Evolutionary conservation across 2,888 invertebrate genomes (phyloP).

Genomic region (Hirtodrosophila alboralis): DNA sequence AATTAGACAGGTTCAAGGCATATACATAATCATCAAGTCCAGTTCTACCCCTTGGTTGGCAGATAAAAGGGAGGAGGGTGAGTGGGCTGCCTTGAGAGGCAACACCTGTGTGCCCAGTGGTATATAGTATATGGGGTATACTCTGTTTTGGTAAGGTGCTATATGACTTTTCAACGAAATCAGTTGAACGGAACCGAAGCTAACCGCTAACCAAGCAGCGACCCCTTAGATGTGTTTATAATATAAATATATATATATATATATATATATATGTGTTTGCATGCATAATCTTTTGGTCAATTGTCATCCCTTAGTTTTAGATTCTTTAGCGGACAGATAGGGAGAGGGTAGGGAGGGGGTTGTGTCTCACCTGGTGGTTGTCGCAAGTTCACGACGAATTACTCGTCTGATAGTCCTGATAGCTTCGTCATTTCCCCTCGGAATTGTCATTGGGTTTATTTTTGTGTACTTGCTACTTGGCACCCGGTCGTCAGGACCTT

Average conservation of each 20-base stretch:
- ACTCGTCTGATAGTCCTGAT: conserved; percentile 23
- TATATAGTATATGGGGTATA: no score
- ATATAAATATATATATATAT: no score
- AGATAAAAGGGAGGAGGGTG: background rate
- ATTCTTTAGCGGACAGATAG: no score
- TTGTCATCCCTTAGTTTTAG: conserved; percentile 68
- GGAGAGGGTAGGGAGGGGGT: conserved; percentile 39
- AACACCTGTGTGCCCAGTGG: conserved; percentile 67
- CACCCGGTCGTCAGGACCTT: conserved; percentile 45
- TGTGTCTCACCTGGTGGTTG: conserved; percentile 67
- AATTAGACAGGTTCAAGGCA: conserved; percentile 52
- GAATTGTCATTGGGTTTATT: conserved; percentile 64
- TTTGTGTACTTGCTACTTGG: conserved; percentile 63
- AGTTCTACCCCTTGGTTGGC: conserved; percentile 32
- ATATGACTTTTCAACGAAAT: conserved; percentile 77
- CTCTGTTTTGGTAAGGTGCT: conserved; percentile 67
- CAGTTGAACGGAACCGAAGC: conserved; percentile 76
- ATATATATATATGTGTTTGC: no score
- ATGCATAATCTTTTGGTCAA: conserved; percentile 78
- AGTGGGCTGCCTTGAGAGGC: conserved; percentile 66
- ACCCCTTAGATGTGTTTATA: conserved; percentile 40
- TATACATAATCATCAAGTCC: conserved; percentile 47
- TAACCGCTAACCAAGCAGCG: conserved; percentile 37
- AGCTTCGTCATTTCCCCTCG: conserved; percentile 71
- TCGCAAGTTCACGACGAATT: conserved; percentile 48